Evolutionary conservation across 1,140 invertebrate species (phyloP).

Genomic region (Leptopilina clavipes): DNA sequence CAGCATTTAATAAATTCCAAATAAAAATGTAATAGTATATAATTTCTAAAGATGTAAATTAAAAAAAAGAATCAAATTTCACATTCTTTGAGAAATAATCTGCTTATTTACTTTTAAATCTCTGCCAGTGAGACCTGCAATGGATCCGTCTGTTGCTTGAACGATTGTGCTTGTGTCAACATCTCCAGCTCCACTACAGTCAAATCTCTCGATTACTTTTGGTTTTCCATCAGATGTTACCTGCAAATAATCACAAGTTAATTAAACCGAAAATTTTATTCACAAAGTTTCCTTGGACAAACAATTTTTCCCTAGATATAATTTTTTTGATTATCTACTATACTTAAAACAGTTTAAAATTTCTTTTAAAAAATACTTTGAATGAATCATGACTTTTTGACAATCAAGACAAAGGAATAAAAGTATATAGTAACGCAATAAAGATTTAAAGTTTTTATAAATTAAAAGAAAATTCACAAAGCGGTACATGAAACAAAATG

Average conservation of each 20-base stretch:
- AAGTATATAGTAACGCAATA: background rate
- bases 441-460: no score
- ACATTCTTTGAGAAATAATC: background rate
- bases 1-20: no score
- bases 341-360: no score
- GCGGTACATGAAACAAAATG: no score
- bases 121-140: slow-evolving; percentile 91
- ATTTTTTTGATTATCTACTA: no score
- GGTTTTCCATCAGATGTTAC: slow-evolving; percentile 89
- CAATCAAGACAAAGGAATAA: slow-evolving; percentile 7
- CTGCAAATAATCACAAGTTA: slow-evolving; percentile 74
- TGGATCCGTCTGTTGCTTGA: slow-evolving; percentile 82
- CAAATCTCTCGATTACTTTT: slow-evolving; percentile 96
- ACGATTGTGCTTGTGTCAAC: slow-evolving; percentile 92
- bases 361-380: no score
- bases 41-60: no score
- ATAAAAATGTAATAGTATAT: no score
- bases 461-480: no score
- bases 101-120: slow-evolving; percentile 84
- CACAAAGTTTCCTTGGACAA: background rate
- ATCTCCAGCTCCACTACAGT: slow-evolving; percentile 96
- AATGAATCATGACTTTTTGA: background rate
- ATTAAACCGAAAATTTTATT: background rate
- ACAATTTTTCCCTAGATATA: no score
- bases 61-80: background rate